Percentiles rank a stretch among this genome's conserved stretches.
Conservation (phyloP, 2,888 invertebrate species). For the Chrysotoxum bicinctum region DNA sequence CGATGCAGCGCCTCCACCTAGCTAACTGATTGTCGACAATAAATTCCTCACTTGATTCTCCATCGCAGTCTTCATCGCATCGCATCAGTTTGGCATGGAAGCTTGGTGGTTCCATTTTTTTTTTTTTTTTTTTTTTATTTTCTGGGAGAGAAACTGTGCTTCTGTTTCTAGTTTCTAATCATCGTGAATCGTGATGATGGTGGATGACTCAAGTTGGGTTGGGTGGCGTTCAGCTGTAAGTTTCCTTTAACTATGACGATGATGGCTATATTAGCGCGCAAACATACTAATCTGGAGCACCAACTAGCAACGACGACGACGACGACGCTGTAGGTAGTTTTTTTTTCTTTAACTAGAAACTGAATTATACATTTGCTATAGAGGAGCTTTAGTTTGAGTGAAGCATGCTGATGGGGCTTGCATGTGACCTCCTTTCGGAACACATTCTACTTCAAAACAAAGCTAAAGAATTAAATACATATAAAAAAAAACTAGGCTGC, state of each 20-base stretch:
- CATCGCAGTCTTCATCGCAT: conserved; percentile 3
- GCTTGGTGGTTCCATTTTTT: conserved; percentile 1
- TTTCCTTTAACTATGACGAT: conserved; percentile 45
- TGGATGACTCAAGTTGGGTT: conserved; percentile 45
- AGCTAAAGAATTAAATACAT: conserved; percentile 30
- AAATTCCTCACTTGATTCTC: conserved; percentile 36
- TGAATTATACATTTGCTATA: conserved; percentile 23
- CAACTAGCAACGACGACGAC: conserved; percentile 45
- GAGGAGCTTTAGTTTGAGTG: conserved; percentile 15
- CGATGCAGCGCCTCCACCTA: conserved; percentile 15
- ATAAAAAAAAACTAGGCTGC: conserved; percentile 59
- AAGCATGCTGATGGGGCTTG: conserved; percentile 42
- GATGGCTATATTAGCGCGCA: conserved; percentile 64
- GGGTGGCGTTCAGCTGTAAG: conserved; percentile 47
- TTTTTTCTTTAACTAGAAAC: conserved; percentile 16
- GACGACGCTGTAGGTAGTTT: not conserved
- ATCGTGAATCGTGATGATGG: conserved; percentile 44
- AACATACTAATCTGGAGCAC: conserved; percentile 66
- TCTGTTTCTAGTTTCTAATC: conserved; percentile 40
- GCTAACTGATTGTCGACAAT: conserved; percentile 41
- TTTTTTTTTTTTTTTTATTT: conserved; percentile 16
- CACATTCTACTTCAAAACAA: conserved; percentile 60
- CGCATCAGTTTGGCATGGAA: not conserved
- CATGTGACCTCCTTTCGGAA: conserved; percentile 69
- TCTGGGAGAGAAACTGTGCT: conserved; percentile 47